These are phyloP conservation scores for Gonatopus flavifemur DNA, from an alignment of 1,140 invertebrate species.

Conservation along the genomic window DNA sequence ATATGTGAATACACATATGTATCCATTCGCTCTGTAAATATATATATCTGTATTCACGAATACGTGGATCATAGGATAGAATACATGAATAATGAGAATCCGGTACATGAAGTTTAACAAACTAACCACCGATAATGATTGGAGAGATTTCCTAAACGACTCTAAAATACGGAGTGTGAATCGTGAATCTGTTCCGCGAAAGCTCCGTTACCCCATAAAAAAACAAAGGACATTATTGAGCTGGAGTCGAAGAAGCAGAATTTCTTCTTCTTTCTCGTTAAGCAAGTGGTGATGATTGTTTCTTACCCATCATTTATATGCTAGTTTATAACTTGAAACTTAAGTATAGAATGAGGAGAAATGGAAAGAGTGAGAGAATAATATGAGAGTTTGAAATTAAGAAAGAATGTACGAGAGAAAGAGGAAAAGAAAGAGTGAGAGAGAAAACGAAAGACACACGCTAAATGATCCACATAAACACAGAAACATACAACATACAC, in stretches of 20 bases:
- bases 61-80: no score
- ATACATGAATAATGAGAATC: constrained; percentile 50
- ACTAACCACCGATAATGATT: constrained; percentile 53
- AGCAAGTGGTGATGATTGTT: constrained; percentile 49
- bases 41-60: no score
- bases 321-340: constrained; percentile 54
- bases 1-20: no score
- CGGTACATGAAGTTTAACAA: constrained; percentile 54
- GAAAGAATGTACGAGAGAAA: constrained; percentile 7
- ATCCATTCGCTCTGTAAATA: no score
- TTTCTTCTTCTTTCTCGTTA: no score
- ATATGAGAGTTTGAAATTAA: background rate
- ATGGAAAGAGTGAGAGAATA: constrained; percentile 2
- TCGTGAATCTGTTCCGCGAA: constrained; percentile 30
- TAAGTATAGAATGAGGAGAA: constrained; percentile 47
- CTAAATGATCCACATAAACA: constrained; percentile 24
- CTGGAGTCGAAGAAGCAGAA: constrained; percentile 17
- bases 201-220: constrained; percentile 29
- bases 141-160: constrained; percentile 46
- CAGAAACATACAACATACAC: no score
- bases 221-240: no score
- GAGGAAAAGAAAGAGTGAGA: constrained; percentile 6
- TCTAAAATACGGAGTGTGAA: constrained; percentile 30
- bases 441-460: constrained; percentile 12
- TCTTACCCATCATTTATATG: constrained; percentile 60